Conservation (phyloP, 2,888 invertebrate species). For the Leucophenga maculata region DNA sequence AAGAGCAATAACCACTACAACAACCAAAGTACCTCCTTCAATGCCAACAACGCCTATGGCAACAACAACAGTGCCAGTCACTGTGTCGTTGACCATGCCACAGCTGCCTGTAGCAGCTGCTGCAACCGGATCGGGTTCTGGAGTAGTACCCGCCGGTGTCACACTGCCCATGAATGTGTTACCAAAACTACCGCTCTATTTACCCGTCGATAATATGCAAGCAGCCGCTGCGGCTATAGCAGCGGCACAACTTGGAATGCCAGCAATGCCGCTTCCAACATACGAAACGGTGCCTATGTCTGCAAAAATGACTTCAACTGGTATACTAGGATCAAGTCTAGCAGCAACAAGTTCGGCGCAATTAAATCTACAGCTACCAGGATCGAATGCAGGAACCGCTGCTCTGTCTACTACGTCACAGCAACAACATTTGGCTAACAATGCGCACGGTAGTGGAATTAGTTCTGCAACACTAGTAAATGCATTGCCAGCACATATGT, state of each 20-base stretch:
- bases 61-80: constrained; percentile 2
- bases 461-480: not conserved
- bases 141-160: not conserved
- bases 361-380: not conserved
- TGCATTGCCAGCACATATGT: not conserved
- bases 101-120: not conserved
- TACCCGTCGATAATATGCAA: constrained; percentile 44
- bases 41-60: constrained; percentile 26
- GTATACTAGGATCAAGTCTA: not conserved
- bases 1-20: not conserved
- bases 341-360: not conserved
- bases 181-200: constrained; percentile 53
- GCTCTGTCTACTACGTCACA: not conserved
- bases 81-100: constrained; percentile 9
- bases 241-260: constrained; percentile 9
- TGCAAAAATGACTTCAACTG: not conserved
- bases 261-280: not conserved
- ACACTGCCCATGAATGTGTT: constrained; percentile 38
- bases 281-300: constrained; percentile 7
- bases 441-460: not conserved
- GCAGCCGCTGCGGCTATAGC: constrained; percentile 11
- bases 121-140: not conserved
- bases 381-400: not conserved
- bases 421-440: not conserved
- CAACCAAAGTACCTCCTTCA: constrained; percentile 15